Base-by-base conservation (phyloP, 2,888 invertebrate genomes). In the Yponomeuta sedellus region DNA sequence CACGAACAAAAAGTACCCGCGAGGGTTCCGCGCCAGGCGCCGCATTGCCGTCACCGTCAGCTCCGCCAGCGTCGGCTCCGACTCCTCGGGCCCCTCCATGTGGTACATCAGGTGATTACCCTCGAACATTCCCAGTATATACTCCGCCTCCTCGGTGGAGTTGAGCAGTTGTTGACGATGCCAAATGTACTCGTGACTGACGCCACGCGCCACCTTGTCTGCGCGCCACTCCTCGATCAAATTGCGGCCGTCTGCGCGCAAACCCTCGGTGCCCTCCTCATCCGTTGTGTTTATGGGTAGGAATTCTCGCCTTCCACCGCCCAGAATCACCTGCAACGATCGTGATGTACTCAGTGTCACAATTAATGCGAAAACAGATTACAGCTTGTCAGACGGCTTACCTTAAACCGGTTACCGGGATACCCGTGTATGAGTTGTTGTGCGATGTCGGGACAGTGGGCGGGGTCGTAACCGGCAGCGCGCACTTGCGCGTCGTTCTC, bases 1-100 rank as follows among this genome's bases (percentile, higher is more conserved):
- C 20, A 97, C 94, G 76, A 97, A 94, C n/a, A 97, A 82, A 75
- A 96, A 95, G 78, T 92, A 97, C 0, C 97, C 97, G 1, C 94
- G 90, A 12, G 88, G 81, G 72, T 93, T 92, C 69, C 93, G 93
- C 34, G 90, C 86, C 64, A 97, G 86, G 2, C 95, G 86, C 66
- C 93, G 88, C 52, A 97, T 94, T 0, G 97, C 97, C 10, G 92
- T 92, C 83, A 85, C 86, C 0, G 87, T 87, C 62, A 88, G 72
- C 39, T 88, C 86, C 0, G 85, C 82, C 16, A 97, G 83, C 0
- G 94, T 93, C 10, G 34, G 34, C 34, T 34, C 34, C 34, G 34
- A 34, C 34, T 34, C 34, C 34, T 34, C 34, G 34, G 0, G 96
- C n/a, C 87, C 79, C 69, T 93, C 93, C 69, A 93, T 70, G 70